These are phyloP conservation scores for Araneus ventricosus DNA, from an alignment of 1,140 invertebrate genomes.

Conservation along the genomic window DNA sequence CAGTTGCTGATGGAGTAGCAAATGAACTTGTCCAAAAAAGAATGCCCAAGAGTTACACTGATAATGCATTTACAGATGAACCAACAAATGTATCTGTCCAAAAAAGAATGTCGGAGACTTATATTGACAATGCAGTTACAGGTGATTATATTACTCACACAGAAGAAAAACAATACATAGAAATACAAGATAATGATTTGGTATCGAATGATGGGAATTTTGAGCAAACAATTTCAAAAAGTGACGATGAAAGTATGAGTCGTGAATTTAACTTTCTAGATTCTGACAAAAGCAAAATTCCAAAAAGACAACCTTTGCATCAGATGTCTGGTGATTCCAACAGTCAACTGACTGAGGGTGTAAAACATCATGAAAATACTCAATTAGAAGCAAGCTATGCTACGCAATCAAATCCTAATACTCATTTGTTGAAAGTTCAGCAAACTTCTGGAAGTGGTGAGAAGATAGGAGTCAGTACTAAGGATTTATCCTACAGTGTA, in stretches of 20 bases:
- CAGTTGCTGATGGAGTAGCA: background rate
- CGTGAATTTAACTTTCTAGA: slow-evolving; percentile 67
- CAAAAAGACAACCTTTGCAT: background rate
- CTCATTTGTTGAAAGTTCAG: background rate
- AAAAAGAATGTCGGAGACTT: background rate
- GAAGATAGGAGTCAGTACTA: background rate
- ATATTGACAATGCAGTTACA: background rate
- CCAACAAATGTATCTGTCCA: background rate
- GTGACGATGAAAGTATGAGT: slow-evolving; percentile 60
- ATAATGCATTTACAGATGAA: background rate
- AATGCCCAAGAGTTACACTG: too few species aligned
- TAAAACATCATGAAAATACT: background rate
- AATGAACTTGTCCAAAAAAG: background rate
- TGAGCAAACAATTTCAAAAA: slow-evolving; percentile 4
- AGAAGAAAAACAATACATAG: slow-evolving; percentile 1
- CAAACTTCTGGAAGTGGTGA: background rate
- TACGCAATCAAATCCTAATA: background rate
- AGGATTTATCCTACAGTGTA: background rate
- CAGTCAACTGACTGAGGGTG: background rate
- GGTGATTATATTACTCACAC: background rate
- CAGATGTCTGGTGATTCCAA: background rate
- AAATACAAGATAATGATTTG: slow-evolving; percentile 14
- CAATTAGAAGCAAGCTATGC: background rate
- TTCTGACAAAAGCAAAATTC: slow-evolving; percentile 45
- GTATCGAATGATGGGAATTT: background rate